phyloP scores from a whole-genome alignment of 2,113 vertebrate species.

The Excalfactoria chinensis region DNA sequence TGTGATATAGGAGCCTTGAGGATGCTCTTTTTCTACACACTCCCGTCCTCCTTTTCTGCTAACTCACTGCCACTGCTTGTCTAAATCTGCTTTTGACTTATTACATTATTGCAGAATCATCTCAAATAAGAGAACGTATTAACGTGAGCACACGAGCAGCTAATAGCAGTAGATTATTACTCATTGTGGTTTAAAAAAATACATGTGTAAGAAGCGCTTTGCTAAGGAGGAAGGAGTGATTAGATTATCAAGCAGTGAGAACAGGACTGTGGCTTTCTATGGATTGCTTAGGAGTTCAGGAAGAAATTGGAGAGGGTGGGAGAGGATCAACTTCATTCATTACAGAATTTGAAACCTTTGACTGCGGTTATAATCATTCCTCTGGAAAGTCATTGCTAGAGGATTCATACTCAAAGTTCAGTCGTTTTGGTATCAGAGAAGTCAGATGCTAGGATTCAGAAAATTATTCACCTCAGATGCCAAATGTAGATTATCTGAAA shows the following conservation, averaged over 20 bases:
- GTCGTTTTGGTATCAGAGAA: background rate
- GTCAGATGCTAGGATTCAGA: slow-evolving; percentile 14
- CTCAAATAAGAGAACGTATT: background rate
- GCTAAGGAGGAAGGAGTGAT: background rate
- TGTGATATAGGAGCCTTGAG: fast-evolving
- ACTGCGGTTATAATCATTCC: background rate
- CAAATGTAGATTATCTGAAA: slow-evolving; percentile 46
- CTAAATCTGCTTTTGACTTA: background rate
- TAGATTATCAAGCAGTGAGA: background rate
- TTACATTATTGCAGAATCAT: background rate
- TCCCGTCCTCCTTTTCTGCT: background rate
- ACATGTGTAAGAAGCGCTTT: background rate
- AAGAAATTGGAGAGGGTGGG: background rate
- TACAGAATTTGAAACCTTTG: slow-evolving; percentile 21
- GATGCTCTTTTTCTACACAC: background rate
- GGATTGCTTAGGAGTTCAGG: background rate
- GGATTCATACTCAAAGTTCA: background rate
- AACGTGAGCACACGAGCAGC: fast-evolving
- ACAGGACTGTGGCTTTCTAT: background rate
- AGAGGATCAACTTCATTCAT: background rate
- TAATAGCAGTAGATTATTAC: background rate
- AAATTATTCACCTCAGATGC: background rate
- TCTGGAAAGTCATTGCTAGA: background rate
- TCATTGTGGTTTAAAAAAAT: background rate
- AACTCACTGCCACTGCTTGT: background rate